A percentile compares a stretch with the other conserved stretches of the same genome.
These are phyloP conservation scores for Melipona quadrifasciata DNA, from an alignment of 1,140 invertebrate genomes.

Conservation along the genomic window DNA sequence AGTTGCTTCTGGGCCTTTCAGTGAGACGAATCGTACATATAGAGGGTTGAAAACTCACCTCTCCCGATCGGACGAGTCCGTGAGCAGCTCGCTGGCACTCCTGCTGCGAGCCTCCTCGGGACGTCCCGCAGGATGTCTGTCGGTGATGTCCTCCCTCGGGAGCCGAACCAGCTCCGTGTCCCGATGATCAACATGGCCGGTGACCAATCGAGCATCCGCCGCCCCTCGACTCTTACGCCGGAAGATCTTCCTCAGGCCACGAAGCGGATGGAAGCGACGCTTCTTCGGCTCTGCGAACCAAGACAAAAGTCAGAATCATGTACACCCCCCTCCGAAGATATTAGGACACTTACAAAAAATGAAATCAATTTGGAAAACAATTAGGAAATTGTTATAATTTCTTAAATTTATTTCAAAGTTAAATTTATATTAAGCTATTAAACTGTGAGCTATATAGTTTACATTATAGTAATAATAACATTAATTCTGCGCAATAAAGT, in stretches of 20 bases:
- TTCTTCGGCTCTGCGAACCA: conserved; percentile 84
- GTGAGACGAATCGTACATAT: too few relatives aligned
- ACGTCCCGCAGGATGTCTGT: conserved; percentile 77
- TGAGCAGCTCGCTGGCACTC: conserved; percentile 87
- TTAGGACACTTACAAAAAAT: too few relatives aligned
- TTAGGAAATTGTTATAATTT: too few relatives aligned
- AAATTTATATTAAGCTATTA: too few relatives aligned
- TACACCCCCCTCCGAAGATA: too few relatives aligned
- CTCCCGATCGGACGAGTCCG: conserved; percentile 76
- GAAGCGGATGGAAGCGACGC: conserved; percentile 85
- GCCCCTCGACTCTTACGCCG: conserved; percentile 83
- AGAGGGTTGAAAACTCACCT: conserved; percentile 59
- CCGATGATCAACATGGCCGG: conserved; percentile 61
- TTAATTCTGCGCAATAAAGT: too few relatives aligned
- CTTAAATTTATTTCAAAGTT: too few relatives aligned
- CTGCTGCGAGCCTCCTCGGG: conserved; percentile 84
- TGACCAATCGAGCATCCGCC: conserved; percentile 74
- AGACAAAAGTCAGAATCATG: conserved; percentile 1
- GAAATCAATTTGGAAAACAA: too few relatives aligned
- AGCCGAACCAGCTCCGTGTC: conserved; percentile 52
- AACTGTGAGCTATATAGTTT: too few relatives aligned
- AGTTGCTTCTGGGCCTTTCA: too few relatives aligned
- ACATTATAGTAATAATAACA: too few relatives aligned
- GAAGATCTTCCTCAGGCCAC: conserved; percentile 87
- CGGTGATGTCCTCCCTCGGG: conserved; percentile 76